Evolutionary conservation across 1,140 invertebrate species (phyloP).

Genomic region (Meloidogyne exigua): DNA sequence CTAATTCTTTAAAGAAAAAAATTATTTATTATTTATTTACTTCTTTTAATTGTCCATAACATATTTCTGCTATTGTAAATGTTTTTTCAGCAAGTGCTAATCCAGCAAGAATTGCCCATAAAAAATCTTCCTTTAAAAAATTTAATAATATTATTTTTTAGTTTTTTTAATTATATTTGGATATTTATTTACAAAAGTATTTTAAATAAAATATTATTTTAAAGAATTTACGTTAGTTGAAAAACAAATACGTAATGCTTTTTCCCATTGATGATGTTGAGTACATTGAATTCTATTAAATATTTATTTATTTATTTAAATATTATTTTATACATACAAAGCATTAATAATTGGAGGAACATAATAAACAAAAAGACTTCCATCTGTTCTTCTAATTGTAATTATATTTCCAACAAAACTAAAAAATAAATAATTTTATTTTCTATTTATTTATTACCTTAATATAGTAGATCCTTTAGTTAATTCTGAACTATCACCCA

Average conservation of each 20-base stretch:
- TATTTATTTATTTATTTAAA: neutral
- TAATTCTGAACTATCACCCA: slow-evolving; percentile 44
- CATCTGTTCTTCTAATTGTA: slow-evolving; percentile 73
- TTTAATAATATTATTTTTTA: neutral
- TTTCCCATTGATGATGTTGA: slow-evolving; percentile 72
- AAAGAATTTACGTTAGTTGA: slow-evolving; percentile 72
- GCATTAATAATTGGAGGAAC: slow-evolving; percentile 72
- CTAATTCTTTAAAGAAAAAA: slow-evolving; percentile 50
- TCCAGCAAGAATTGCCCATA: slow-evolving; percentile 86
- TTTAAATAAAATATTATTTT: neutral
- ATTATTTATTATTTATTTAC: slow-evolving; percentile 52
- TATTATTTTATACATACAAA: slow-evolving; percentile 13
- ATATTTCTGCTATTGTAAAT: slow-evolving; percentile 81
- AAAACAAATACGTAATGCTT: slow-evolving; percentile 76
- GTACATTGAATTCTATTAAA: slow-evolving; percentile 71
- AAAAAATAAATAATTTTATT: slow-evolving; percentile 55
- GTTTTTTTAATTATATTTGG: too few relatives aligned
- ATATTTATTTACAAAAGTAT: too few relatives aligned
- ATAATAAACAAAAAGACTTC: slow-evolving; percentile 70
- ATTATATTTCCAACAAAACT: slow-evolving; percentile 79
- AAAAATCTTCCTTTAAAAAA: slow-evolving; percentile 71
- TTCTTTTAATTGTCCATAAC: slow-evolving; percentile 84
- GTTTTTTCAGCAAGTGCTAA: slow-evolving; percentile 78
- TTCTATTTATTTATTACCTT: slow-evolving; percentile 28
- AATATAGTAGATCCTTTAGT: slow-evolving; percentile 55